These are phyloP conservation scores for Amblyraja radiata DNA, from an alignment of 2,797 vertebrate genomes.

Conservation along the genomic window DNA sequence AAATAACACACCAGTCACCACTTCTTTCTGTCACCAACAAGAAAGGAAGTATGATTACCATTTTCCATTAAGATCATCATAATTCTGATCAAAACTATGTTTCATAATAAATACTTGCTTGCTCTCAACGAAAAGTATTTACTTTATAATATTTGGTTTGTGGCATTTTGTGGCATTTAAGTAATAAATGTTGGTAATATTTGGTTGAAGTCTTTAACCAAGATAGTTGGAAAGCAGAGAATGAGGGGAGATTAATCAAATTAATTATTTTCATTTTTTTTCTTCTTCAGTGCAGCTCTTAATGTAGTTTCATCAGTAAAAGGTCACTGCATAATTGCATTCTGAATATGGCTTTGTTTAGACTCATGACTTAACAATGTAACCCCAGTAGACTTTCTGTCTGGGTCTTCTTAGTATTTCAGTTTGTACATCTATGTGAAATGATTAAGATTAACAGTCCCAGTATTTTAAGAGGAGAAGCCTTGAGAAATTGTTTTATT, in stretches of 20 bases:
- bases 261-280: constrained; percentile 17
- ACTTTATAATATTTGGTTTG: not conserved
- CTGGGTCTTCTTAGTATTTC: constrained; percentile 9
- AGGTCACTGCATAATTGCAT: constrained; percentile 38
- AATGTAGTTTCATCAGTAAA: constrained; percentile 36
- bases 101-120: no score
- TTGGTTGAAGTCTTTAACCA: not conserved
- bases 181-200: not conserved
- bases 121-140: not conserved
- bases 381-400: constrained; percentile 25
- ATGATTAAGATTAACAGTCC: constrained; percentile 1
- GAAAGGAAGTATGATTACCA: constrained; percentile 1
- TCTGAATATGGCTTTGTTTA: constrained; percentile 38
- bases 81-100: not conserved
- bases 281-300: constrained; percentile 26
- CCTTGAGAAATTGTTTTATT: not conserved
- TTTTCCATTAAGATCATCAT: not conserved
- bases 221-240: not conserved
- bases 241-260: constrained; percentile 4
- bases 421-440: constrained; percentile 25
- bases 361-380: constrained; percentile 35
- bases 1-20: not conserved
- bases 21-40: not conserved
- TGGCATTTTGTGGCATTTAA: not conserved
- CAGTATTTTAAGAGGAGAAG: not conserved